Evolutionary conservation across 2,113 vertebrate genomes (phyloP), one percentile per base, ranked within the genome.

Genomic region (Hucho hucho): DNA sequence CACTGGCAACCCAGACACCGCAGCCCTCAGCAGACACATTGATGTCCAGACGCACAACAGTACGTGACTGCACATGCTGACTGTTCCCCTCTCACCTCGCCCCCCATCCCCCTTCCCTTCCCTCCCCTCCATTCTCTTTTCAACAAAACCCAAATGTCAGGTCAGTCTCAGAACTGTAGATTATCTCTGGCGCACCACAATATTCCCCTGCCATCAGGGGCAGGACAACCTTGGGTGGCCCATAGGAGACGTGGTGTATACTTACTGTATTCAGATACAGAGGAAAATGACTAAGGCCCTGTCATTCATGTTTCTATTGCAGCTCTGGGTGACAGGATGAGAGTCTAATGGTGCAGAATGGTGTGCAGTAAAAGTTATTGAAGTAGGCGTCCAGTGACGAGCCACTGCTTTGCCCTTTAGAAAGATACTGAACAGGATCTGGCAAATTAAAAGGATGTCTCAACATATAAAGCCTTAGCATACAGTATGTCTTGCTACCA

Each of bases 1-100:
- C 67, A 29, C 66, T 63, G 69, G 73, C 61, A 82, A 69, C 67
- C 64, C 37, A 43, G 37, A 43, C 37, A 25, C 69, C 47, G 74
- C 56, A 25, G 67, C 24, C 70, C 16, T 56, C 49, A 61, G 47
- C 68, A 37, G 59, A 77, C 66, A 43, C 32, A 29, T 18, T 79
- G 67, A 74, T 67, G 29, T 58, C 71, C 74, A 32, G 28, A 20
- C 69, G 32, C 20, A 63, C 71, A 43, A 47, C 64, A 37, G 65
- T 69, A 58, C 49, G 25, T 22, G 64, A 26, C 37, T 43, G 9
- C 37, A 43, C 9, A 43, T 43, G 37, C 37, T 43, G 37, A 43
- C 64, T 37, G 14, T 66, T 32, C 18, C 64, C 4, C 64, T 3
- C 64, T 32, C 16, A 12, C 28, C 7, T 66, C 64, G 16, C 64